Percentiles rank a stretch among this genome's conserved stretches.
These are phyloP conservation scores for Plagodis pulveraria DNA, from an alignment of 2,888 invertebrate genomes.

Conservation along the genomic window DNA sequence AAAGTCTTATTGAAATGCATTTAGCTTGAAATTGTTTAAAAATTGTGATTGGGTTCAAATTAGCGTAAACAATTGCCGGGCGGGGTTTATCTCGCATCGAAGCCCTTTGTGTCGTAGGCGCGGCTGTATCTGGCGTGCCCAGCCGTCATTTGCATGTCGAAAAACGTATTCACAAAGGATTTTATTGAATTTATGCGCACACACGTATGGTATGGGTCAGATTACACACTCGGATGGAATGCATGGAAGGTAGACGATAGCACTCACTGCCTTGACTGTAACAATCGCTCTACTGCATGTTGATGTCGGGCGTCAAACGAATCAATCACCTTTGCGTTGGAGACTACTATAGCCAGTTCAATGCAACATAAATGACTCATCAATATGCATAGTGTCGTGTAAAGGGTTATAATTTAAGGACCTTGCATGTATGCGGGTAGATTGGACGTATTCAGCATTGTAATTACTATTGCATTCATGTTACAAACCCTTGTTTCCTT, in stretches of 20 bases:
- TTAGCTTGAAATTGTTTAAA: constrained; percentile 47
- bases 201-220: constrained; percentile 52
- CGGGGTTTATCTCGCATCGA: constrained; percentile 16
- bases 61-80: constrained; percentile 30
- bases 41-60: constrained; percentile 45
- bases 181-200: constrained; percentile 71
- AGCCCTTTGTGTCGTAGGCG: constrained; percentile 32
- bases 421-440: constrained; percentile 16
- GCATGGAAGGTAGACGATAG: constrained; percentile 42
- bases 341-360: constrained; percentile 28
- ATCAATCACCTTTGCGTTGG: constrained; percentile 23
- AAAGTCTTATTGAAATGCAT: constrained; percentile 41
- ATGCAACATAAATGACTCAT: constrained; percentile 30
- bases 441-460: constrained; percentile 2
- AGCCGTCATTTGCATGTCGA: constrained; percentile 56
- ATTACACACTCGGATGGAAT: constrained; percentile 53
- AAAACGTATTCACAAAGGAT: constrained; percentile 57
- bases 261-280: constrained; percentile 36
- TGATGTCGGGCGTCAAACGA: constrained; percentile 25
- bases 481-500: constrained; percentile 7
- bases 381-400: constrained; percentile 32
- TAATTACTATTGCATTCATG: constrained; percentile 12
- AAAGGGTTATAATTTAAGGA: constrained; percentile 24
- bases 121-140: constrained; percentile 44
- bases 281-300: constrained; percentile 33